Evolutionary conservation across 1,140 invertebrate genomes (phyloP), one percentile per base, ranked within the genome.

Genomic region (Lutraria rhynchaena): DNA sequence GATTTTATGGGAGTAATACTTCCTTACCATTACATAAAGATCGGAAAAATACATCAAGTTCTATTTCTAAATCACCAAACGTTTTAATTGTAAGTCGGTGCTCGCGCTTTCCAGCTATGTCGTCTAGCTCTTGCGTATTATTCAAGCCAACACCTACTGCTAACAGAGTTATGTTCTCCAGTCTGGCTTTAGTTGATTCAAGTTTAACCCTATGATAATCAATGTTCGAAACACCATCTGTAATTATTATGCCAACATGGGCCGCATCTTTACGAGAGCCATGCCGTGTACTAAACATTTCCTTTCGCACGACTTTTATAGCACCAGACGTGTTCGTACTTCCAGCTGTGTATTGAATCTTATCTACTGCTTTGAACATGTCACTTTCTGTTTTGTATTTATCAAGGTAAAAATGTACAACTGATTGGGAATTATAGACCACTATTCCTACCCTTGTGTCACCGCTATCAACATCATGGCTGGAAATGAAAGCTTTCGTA

Each of bases 81-180:
- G 81, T 82, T n/a, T 86, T 57, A 27, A 90, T 85, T 33, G 67
- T 82, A 80, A 88, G 86, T 7, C 75, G 74, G 70, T 89, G 86
- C 35, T 87, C 81, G 33, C 85, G 86, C 29, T 57, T 53, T n/a
- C 81, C 83, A n/a, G 87, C 86, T 55, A 90, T 89, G 22, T 76
- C 83, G 63, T 88, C 84, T 7, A 90, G 49, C 65, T 90, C 89
- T 22, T 33, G 70, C 0, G 83, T 85, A 58, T 89, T 85, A 17
- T 58, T 83, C 49, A 87, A 69, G 27, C 83, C 87, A 67, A 90
- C 86, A 5, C 71, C 81, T 49, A 82, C 70, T 58, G 81, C 53
- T 41, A 73, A 82, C 22, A 82, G 41, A n/a, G 41, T 29, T 22
- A 82, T 76, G 15, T 61, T 63, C 13, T 76, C 57, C 13, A 65